Base-by-base conservation (phyloP, 2,888 invertebrate species). In the Panorpa germanica region DNA sequence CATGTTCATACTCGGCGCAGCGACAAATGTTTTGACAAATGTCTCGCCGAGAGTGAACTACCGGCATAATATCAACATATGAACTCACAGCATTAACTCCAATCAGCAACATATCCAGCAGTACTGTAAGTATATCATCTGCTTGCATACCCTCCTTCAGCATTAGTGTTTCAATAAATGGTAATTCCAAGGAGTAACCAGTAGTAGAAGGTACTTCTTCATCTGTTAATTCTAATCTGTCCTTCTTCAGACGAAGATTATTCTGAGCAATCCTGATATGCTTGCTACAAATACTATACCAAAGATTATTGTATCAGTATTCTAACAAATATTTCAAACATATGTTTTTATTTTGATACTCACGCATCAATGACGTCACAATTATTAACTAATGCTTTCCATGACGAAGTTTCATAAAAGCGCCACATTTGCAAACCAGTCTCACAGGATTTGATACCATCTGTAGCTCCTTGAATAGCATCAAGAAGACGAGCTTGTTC, bases 351-450 rank as follows among this genome's bases (percentile, higher is more conserved):
- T n/a, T n/a, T n/a, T n/a, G n/a, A n/a, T n/a, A n/a, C n/a, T n/a
- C n/a, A n/a, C n/a, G n/a, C n/a, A n/a, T 73, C 70, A 37, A 73
- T 57, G 29, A 52, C 52, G 39, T 71, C 68, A 39, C 70, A 71
- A 39, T 70, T 52, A 37, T 57, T 58, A 22, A 65, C 61, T 9
- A 73, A 51, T 9, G 56, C 55, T 35, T 53, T 60, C 59, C 65
- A 65, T 9, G 63, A 53, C 0, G 67, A 67, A 0, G 72, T 73
- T 10, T 64, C 52, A 22, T 69, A 49, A 27, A 71, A 52, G 41
- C 70, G 64, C 72, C 72, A 73, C 13, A 70, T 43, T 32, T 70
- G 71, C 29, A 72, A 49, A 2, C 71, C 71, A 19, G 62, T 59
- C 43, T 73, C 73, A 41, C 71, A 71, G 36, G 59, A 59, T 25